These are phyloP conservation scores for Chaitophorus viminalis DNA, from an alignment of 2,888 invertebrate genomes.

Conservation along the genomic window DNA sequence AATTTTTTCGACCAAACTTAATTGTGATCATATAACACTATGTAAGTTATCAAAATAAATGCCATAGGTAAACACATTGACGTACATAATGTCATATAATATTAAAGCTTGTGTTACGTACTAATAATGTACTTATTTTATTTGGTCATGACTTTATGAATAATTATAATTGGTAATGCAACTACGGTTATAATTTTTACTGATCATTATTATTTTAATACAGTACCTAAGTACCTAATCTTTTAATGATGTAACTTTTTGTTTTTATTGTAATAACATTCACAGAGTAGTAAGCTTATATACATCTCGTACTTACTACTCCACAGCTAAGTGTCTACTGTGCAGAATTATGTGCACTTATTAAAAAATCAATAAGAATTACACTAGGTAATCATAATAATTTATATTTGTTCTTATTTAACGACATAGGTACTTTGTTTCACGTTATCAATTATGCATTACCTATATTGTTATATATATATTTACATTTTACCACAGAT, in stretches of 20 bases:
- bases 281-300: neutral
- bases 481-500: constrained; percentile 1
- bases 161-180: neutral
- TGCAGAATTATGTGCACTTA: neutral
- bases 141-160: neutral
- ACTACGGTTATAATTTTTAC: neutral
- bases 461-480: neutral
- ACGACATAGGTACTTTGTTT: neutral
- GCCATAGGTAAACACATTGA: too few species aligned
- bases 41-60: too few species aligned
- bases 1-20: neutral
- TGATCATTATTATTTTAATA: neutral
- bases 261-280: constrained; percentile 33
- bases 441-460: neutral
- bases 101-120: neutral
- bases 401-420: neutral
- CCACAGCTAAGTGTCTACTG: neutral
- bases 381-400: neutral
- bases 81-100: too few species aligned
- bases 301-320: neutral
- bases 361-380: neutral
- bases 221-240: neutral
- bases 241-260: constrained; percentile 33
- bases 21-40: neutral
- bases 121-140: neutral